phyloP scores from a whole-genome alignment of 2,797 vertebrate genomes.

The Crypturellus tataupa region DNA sequence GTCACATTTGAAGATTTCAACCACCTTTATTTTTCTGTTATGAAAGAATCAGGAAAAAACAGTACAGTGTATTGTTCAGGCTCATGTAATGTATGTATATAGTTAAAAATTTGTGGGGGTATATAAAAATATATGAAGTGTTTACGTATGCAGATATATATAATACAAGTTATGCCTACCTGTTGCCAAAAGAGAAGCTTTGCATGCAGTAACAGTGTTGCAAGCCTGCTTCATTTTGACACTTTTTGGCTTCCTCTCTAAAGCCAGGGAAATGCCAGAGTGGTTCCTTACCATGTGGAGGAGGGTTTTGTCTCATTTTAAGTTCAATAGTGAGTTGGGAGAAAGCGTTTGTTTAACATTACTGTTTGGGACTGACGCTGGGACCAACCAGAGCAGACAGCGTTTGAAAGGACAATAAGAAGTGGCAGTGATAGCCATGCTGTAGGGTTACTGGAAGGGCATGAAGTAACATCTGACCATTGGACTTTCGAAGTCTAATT shows the following conservation, averaged over 20 bases:
- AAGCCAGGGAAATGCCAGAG: not conserved
- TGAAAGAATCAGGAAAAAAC: not conserved
- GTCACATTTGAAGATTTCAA: not conserved
- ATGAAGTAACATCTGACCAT: conserved; percentile 39
- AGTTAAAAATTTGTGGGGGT: no score
- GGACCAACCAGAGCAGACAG: conserved; percentile 15
- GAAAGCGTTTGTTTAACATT: conserved; percentile 55
- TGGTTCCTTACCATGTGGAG: not conserved
- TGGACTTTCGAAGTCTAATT: conserved; percentile 9
- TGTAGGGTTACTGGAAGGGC: conserved; percentile 68
- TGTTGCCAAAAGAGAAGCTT: not conserved
- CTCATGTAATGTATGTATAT: no score
- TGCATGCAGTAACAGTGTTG: not conserved
- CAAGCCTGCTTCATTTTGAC: not conserved
- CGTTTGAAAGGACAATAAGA: conserved; percentile 43
- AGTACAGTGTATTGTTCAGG: fast-evolving
- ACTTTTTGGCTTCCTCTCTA: not conserved
- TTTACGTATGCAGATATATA: no score
- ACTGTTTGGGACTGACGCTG: conserved; percentile 52
- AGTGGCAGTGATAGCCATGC: conserved; percentile 64
- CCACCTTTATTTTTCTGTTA: not conserved
- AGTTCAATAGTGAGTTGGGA: conserved; percentile 36
- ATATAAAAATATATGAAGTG: no score
- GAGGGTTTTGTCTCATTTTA: conserved; percentile 18
- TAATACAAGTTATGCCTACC: not conserved